Evolutionary conservation across 2,113 vertebrate species (phyloP).

Genomic region (Telmatochromis sp.): DNA sequence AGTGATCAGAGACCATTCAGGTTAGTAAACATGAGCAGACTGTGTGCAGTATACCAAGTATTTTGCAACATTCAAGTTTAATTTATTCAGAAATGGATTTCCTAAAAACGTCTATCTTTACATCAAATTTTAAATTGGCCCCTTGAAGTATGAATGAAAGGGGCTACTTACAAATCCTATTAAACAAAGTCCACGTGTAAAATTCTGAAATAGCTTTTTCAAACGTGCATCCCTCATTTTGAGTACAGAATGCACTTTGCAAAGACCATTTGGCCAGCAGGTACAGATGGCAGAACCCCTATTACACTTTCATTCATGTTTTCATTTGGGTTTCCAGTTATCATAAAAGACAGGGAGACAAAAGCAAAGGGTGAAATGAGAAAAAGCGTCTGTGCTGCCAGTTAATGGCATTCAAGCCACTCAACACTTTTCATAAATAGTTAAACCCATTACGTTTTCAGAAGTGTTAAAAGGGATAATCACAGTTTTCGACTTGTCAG

Average conservation of each 20-base stretch:
- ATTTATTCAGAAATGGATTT: not conserved
- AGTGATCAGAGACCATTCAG: not conserved
- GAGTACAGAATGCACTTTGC: not conserved
- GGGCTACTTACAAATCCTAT: not conserved
- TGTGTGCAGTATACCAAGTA: not conserved
- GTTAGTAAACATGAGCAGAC: not conserved
- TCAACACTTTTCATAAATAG: not conserved
- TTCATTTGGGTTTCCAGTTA: slow-evolving; percentile 1
- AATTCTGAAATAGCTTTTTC: slow-evolving; percentile 15
- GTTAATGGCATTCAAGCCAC: not conserved
- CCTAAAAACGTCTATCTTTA: not conserved
- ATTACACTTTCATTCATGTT: slow-evolving; percentile 23
- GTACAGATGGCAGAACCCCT: slow-evolving; percentile 2
- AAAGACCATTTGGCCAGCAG: slow-evolving; percentile 4
- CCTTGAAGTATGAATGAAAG: not conserved
- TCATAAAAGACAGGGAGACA: not conserved
- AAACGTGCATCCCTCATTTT: not conserved
- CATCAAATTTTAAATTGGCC: not conserved
- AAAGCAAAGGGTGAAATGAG: not conserved
- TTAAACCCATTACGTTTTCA: not conserved
- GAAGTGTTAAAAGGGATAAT: not conserved
- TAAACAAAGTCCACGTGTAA: not conserved
- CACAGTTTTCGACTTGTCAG: not conserved
- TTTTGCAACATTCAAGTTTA: not conserved
- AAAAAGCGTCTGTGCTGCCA: not conserved